Base-by-base conservation (phyloP, 2,888 invertebrate species). In the Cecidostiba fungosa region DNA sequence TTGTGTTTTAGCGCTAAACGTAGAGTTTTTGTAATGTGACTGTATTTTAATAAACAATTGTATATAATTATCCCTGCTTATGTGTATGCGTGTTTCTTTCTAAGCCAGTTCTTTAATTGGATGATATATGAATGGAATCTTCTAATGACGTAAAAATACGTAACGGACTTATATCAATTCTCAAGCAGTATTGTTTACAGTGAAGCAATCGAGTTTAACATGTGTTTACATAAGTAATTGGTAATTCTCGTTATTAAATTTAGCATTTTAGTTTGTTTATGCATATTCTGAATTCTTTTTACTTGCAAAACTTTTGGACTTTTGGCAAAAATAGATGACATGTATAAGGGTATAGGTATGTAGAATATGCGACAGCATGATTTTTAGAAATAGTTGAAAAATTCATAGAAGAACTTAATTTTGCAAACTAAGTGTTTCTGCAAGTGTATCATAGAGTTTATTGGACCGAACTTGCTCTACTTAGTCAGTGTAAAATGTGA, bases 401-500 rank as follows among this genome's bases (percentile, higher is more conserved):
- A 43, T 43, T 43, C 12, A 43, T 43, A 12, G 1, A 43, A 43
- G 43, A 2, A 19, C 54, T 54, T 2, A 16, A 16, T 54, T 54
- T 54, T 54, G 54, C 16, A 69, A 29, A 54, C 16, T 66, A 26
- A 23, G 26, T 66, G 23, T 66, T 26, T 66, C 23, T 26, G 62
- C n/a, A n/a, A 54, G 54, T 16, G 54, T 54, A 54, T n/a, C 1
- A 54, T 54, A 54, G 10, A 62, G 19, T 62, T 23, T 26, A 26
- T 62, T 23, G 10, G 10, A 62, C 36, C 36, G 39, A n/a, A 43
- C 39, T 72, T 23, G 23, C 12, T 39, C 43, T 39, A 72, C 70
- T 39, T 72, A 39, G n/a, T 36, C 23, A n/a, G 72, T 39, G 36
- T 39, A 39, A 72, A 72, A 72, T 43, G 23, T 39, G 39, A 72